Conservation (phyloP, 2,888 invertebrate species). For the Lydus trimaculatus region DNA sequence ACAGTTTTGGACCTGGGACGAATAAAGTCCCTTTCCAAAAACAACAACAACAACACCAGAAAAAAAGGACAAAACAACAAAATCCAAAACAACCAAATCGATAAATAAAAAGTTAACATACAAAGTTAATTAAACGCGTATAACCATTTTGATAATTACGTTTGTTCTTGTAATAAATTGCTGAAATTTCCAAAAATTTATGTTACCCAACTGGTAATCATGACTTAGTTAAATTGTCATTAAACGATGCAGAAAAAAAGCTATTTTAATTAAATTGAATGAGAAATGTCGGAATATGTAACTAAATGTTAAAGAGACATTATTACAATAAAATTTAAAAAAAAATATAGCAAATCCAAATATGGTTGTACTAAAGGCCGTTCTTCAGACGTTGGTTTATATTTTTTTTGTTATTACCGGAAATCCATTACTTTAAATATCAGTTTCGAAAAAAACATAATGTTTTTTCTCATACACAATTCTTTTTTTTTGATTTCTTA, state of each 20-base stretch:
- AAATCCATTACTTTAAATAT: conserved; percentile 34
- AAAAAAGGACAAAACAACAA: conserved; percentile 42
- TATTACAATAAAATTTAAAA: conserved; percentile 8
- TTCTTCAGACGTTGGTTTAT: conserved; percentile 32
- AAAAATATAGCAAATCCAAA: conserved; percentile 23
- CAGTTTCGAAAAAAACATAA: neutral
- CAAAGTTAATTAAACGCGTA: conserved; percentile 40
- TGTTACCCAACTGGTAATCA: neutral
- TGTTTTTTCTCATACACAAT: neutral
- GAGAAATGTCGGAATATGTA: conserved; percentile 36
- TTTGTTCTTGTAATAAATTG: conserved; percentile 5
- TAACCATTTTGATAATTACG: conserved; percentile 18
- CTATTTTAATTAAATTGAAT: conserved; percentile 29
- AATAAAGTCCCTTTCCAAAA: neutral
- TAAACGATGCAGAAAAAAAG: conserved; percentile 18
- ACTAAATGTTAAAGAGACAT: conserved; percentile 10
- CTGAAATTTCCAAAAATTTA: neutral
- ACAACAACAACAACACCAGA: neutral
- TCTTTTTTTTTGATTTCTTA: neutral
- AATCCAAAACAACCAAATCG: conserved; percentile 39
- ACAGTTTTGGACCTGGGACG: conserved; percentile 48
- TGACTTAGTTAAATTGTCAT: neutral
- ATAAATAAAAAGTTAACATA: conserved; percentile 48
- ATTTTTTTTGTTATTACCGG: conserved; percentile 23
- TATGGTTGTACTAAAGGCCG: conserved; percentile 35